Conservation (phyloP, 2,113 vertebrate genomes). For the Pangasianodon gigas region DNA sequence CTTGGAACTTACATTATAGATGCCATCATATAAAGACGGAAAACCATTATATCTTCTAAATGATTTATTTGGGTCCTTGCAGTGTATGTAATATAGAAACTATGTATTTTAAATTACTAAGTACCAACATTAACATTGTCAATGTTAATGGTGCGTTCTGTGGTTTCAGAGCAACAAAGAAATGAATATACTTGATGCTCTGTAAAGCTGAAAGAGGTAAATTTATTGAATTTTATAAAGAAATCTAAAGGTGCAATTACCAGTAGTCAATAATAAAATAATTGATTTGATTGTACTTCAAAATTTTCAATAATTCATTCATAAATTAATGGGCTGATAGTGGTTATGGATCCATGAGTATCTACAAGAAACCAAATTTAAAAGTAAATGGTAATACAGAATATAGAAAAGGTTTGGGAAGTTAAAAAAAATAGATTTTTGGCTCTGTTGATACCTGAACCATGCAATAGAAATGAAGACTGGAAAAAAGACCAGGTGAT, state of each 20-base stretch:
- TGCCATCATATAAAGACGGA: neutral
- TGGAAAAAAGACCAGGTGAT: too few species aligned
- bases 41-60: neutral
- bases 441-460: neutral
- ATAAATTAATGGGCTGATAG: neutral
- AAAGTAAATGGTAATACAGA: neutral
- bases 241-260: neutral
- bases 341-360: neutral
- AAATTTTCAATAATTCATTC: neutral
- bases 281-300: neutral
- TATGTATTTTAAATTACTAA: too few species aligned
- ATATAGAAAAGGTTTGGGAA: too few species aligned
- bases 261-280: neutral
- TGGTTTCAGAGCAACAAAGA: neutral
- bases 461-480: neutral
- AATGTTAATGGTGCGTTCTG: too few species aligned
- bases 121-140: too few species aligned
- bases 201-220: neutral
- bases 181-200: neutral
- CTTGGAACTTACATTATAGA: neutral
- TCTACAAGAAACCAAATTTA: neutral
- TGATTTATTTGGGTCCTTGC: neutral
- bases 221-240: neutral
- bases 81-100: neutral
- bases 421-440: neutral